Evolutionary conservation across 2,888 invertebrate genomes (phyloP).

Genomic region (Acleris cristana): DNA sequence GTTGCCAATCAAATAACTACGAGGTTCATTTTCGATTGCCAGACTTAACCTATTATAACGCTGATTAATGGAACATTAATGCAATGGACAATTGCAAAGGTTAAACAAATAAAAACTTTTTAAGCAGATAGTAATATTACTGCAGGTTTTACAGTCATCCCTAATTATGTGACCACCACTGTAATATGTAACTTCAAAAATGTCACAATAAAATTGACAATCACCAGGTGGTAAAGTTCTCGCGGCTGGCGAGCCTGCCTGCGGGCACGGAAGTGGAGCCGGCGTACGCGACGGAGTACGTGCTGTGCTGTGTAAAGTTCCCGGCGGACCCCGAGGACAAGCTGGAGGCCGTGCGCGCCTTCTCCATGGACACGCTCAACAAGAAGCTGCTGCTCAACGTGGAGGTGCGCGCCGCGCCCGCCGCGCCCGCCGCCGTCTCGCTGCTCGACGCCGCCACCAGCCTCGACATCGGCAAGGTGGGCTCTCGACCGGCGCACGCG

Average conservation of each 20-base stretch:
- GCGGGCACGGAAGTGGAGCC: slow-evolving; percentile 86
- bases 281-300: slow-evolving; percentile 94
- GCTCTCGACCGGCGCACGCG: no score
- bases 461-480: slow-evolving; percentile 80
- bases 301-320: slow-evolving; percentile 91
- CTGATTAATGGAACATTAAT: no score
- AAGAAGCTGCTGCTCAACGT: slow-evolving; percentile 92
- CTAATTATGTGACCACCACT: no score
- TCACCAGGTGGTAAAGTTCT: slow-evolving; percentile 83
- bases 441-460: slow-evolving; percentile 79
- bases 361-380: slow-evolving; percentile 86
- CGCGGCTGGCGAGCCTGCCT: slow-evolving; percentile 93
- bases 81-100: no score
- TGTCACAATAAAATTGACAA: slow-evolving; percentile 8
- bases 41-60: no score
- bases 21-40: no score
- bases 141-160: no score
- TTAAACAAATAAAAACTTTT: no score
- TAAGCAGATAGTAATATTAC: no score
- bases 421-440: slow-evolving; percentile 82
- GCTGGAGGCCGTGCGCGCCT: slow-evolving; percentile 87
- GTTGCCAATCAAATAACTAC: no score
- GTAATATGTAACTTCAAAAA: not conserved
- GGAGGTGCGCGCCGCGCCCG: slow-evolving; percentile 85
- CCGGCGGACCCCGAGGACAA: slow-evolving; percentile 95